Conservation (phyloP, 2,113 vertebrate genomes). For the Rhadina sibilatrix region DNA sequence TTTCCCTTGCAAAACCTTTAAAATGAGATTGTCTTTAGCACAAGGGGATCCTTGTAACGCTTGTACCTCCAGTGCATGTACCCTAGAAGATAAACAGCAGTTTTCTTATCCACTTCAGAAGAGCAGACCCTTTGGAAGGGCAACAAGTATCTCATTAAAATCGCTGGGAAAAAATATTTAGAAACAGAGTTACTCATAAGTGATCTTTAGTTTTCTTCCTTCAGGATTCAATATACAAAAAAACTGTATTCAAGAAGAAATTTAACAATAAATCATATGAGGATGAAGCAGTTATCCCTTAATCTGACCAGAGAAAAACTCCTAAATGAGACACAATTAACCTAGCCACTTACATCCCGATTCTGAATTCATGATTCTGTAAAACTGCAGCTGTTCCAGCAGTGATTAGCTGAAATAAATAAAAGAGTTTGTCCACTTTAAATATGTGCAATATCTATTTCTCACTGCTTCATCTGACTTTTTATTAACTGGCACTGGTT, state of each 20-base stretch:
- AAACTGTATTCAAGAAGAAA: background rate
- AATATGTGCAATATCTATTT: background rate
- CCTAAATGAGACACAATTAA: background rate
- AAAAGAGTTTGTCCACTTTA: background rate
- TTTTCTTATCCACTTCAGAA: background rate
- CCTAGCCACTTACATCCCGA: background rate
- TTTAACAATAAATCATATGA: background rate
- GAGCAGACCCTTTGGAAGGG: background rate
- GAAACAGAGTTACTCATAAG: background rate
- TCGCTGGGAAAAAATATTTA: background rate
- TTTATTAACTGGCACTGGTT: background rate
- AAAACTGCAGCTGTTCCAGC: background rate
- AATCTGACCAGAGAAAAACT: background rate
- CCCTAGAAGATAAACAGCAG: background rate
- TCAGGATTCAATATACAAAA: background rate
- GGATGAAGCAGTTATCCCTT: background rate
- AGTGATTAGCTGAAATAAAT: background rate
- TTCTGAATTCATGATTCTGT: background rate
- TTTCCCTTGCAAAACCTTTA: background rate
- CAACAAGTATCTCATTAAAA: background rate
- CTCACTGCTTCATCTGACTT: background rate
- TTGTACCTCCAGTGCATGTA: background rate
- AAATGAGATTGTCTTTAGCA: background rate
- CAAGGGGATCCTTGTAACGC: background rate
- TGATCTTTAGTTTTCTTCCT: background rate